Evolutionary conservation across 2,797 vertebrate species (phyloP), one percentile per base, ranked within the genome.

Genomic region (Xenops minutus): DNA sequence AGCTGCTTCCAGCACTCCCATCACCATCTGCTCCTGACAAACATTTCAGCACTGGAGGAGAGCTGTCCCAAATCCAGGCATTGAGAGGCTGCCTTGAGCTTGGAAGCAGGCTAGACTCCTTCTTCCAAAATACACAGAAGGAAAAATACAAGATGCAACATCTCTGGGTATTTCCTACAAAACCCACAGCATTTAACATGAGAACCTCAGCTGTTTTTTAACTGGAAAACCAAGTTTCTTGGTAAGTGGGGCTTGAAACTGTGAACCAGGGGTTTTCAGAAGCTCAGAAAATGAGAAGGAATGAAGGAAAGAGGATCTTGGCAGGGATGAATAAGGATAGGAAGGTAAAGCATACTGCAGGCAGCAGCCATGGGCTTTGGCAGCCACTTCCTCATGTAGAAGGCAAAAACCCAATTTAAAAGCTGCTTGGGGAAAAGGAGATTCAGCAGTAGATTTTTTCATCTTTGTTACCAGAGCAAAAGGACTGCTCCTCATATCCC

Each of bases 251-350:
- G 26, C 48, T 88, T 76, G 92, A 87, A 93, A 90, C 88, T 94
- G 64, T 51, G 82, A 94, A 79, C 77, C 55, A 93, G 67, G 26
- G 49, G 34, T 51, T 84, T 93, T 77, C 73, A 95, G 93, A 94
- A 94, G 62, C 88, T 93, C 80, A 94, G 41, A 88, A 93, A 89
- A 86, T 23, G 13, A 22, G 44, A 76, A 76, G 43, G 32, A 91
- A 93, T 66, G 54, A 91, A 92, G 81, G 54, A 86, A 96, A 92
- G 59, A 88, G 63, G 83, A 95, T 95, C 27, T 94, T 95, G 77
- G 94, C 77, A 86, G 59, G 67, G 41, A 89, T 79, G 48, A 97
- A 90, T 94, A 79, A 73, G 80, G 52, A 86, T 93, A 90, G 92
- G 83, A 91, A 90, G 67, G 71, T 76, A 94, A 95, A 93, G 71